Evolutionary conservation across 2,888 invertebrate species (phyloP).

Genomic region (Acanthosepion lycidas): DNA sequence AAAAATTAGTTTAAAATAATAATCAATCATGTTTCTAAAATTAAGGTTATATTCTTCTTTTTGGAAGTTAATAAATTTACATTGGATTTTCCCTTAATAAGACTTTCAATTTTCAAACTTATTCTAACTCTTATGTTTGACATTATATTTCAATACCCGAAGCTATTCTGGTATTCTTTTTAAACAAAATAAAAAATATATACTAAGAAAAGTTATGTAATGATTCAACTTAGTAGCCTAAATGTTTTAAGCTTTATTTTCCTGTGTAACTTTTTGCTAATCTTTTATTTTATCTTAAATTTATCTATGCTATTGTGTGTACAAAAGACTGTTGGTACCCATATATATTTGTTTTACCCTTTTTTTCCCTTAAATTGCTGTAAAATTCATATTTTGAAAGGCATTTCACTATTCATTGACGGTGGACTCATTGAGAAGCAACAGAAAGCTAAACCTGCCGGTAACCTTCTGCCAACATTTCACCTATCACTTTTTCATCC

Average conservation of each 20-base stretch:
- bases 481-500: neutral
- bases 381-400: neutral
- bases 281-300: neutral
- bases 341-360: neutral
- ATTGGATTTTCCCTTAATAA: too few species aligned
- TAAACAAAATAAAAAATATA: too few species aligned
- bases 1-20: too few species aligned
- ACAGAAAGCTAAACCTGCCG: neutral
- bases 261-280: neutral
- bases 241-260: neutral
- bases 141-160: too few species aligned
- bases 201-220: neutral
- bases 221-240: neutral
- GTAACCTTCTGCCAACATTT: conserved; percentile 14
- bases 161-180: too few species aligned
- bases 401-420: conserved; percentile 1
- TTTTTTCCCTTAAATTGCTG: neutral
- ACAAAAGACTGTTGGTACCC: neutral
- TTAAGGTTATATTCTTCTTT: too few species aligned
- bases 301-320: neutral
- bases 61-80: too few species aligned
- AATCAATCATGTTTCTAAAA: too few species aligned
- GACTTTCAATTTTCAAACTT: too few species aligned
- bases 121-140: too few species aligned
- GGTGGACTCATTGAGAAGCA: neutral